Percentiles rank a stretch among this genome's conserved stretches.
Conservation (phyloP, 2,888 invertebrate species). For the Cerceris ruficornis region DNA sequence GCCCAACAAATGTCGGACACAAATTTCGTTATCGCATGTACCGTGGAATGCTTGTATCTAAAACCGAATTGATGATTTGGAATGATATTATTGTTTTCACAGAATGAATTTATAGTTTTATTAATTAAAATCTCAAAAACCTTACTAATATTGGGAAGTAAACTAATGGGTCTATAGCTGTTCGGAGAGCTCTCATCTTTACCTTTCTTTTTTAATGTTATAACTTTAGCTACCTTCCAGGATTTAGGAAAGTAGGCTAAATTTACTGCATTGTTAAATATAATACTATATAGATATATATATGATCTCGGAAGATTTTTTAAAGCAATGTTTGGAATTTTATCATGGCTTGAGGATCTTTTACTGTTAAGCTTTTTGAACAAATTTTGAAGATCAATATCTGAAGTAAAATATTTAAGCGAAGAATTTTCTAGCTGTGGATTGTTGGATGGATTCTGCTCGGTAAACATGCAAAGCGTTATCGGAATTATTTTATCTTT, state of each 20-base stretch:
- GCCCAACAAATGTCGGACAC: too few species aligned
- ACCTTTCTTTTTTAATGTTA: conserved; percentile 42
- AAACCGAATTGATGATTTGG: too few species aligned
- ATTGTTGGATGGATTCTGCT: not conserved
- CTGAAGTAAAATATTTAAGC: not conserved
- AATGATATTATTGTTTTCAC: too few species aligned
- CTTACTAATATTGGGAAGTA: too few species aligned
- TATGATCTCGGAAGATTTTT: conserved; percentile 24
- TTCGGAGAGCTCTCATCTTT: conserved; percentile 6
- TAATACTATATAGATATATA: conserved; percentile 16
- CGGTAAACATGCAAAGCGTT: not conserved
- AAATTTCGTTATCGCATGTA: too few species aligned
- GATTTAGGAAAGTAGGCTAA: conserved; percentile 63
- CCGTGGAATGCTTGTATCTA: too few species aligned
- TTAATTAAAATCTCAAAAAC: too few species aligned
- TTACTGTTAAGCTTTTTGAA: conserved; percentile 41
- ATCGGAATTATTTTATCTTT: not conserved
- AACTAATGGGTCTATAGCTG: too few species aligned
- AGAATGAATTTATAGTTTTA: too few species aligned
- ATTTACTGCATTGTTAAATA: conserved; percentile 60
- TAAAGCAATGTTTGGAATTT: conserved; percentile 39
- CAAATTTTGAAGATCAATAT: fast-evolving
- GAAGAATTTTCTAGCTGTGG: not conserved
- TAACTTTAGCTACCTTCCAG: conserved; percentile 63
- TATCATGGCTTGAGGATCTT: conserved; percentile 45